phyloP scores from a whole-genome alignment of 1,140 invertebrate genomes.

The Laupala kohalensis region DNA sequence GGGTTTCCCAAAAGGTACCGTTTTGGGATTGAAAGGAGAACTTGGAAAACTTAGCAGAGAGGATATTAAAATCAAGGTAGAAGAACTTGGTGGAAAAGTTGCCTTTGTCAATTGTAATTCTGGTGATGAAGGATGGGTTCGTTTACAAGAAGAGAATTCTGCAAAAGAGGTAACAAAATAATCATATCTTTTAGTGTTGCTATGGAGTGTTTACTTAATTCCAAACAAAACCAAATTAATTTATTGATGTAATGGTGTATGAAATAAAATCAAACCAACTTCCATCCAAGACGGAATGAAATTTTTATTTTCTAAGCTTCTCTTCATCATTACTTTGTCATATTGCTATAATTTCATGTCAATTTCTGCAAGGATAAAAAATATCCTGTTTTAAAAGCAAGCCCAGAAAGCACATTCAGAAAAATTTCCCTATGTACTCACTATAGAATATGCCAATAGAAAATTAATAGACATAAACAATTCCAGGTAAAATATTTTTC shows the following conservation, averaged over 20 bases:
- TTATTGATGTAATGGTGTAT: neutral
- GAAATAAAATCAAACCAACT: neutral
- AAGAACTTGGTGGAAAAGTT: constrained; percentile 41
- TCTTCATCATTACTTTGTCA: neutral
- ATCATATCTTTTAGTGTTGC: too few species aligned
- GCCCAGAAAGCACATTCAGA: too few species aligned
- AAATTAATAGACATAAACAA: too few species aligned
- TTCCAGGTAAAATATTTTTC: too few species aligned
- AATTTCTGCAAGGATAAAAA: too few species aligned
- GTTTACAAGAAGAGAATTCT: constrained; percentile 49
- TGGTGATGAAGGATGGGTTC: constrained; percentile 55
- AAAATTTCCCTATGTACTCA: too few species aligned
- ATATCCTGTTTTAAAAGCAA: too few species aligned
- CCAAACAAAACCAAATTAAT: neutral
- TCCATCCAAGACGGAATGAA: neutral
- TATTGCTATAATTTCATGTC: neutral
- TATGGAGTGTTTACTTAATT: neutral
- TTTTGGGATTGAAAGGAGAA: constrained; percentile 49
- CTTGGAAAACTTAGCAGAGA: constrained; percentile 49
- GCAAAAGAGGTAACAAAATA: constrained; percentile 7
- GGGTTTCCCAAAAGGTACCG: constrained; percentile 48
- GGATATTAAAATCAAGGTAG: constrained; percentile 52
- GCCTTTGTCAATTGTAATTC: constrained; percentile 61
- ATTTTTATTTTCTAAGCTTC: neutral
- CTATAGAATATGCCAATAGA: too few species aligned